phyloP scores from a whole-genome alignment of 2,888 invertebrate species.

The Hirtodrosophila cameraria region DNA sequence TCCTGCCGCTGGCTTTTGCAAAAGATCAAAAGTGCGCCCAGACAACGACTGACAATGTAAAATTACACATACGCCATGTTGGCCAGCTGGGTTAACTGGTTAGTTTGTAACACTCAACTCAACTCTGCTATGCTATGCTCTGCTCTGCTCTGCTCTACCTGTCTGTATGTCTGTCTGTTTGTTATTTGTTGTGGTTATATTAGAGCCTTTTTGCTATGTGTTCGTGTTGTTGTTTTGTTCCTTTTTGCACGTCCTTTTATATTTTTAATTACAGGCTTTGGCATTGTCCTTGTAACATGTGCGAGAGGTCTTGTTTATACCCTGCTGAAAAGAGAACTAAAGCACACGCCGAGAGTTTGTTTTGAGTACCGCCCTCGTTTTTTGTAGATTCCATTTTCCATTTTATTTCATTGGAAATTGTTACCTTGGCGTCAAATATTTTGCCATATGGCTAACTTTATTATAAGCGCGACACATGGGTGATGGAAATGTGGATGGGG shows the following conservation, averaged over 20 bases:
- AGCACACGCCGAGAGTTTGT: constrained; percentile 11
- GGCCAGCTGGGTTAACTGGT: constrained; percentile 40
- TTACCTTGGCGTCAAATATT: constrained; percentile 29
- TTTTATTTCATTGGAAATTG: constrained; percentile 35
- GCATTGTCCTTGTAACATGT: constrained; percentile 52
- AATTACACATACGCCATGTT: constrained; percentile 72
- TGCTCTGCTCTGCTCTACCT: neutral
- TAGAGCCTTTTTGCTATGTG: constrained; percentile 14
- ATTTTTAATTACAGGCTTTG: constrained; percentile 64
- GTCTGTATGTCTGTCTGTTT: neutral
- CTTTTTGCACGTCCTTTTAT: constrained; percentile 41
- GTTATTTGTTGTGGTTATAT: constrained; percentile 54
- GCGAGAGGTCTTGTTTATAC: constrained; percentile 12
- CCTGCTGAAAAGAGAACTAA: neutral
- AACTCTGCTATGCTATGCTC: too few species aligned
- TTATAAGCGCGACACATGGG: constrained; percentile 16
- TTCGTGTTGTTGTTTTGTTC: constrained; percentile 17
- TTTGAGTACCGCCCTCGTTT: constrained; percentile 13
- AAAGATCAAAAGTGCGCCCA: constrained; percentile 66
- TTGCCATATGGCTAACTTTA: constrained; percentile 44
- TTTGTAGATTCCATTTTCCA: constrained; percentile 6
- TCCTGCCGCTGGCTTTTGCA: constrained; percentile 12
- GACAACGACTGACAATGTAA: constrained; percentile 59
- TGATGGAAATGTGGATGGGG: neutral
- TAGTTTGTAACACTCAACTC: constrained; percentile 1